phyloP scores from a whole-genome alignment of 2,888 invertebrate genomes.

The Leucophora obtusa region DNA sequence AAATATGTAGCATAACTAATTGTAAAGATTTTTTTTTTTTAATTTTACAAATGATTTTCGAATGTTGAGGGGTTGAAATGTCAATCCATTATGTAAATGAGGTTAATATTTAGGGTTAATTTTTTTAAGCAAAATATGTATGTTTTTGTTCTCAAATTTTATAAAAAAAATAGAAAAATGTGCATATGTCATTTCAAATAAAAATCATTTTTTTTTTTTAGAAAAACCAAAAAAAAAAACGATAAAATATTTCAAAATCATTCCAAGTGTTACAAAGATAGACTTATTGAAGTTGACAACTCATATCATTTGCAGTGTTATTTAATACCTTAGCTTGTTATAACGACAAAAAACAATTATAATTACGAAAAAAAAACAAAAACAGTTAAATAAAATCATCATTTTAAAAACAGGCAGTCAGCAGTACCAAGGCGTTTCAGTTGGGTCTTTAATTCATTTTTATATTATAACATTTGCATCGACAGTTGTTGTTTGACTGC shows the following conservation, averaged over 20 bases:
- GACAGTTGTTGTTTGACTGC: constrained; percentile 59
- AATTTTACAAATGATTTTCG: constrained; percentile 43
- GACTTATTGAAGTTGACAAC: constrained; percentile 47
- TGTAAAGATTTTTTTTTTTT: constrained; percentile 32
- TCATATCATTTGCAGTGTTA: constrained; percentile 34
- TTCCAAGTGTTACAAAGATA: constrained; percentile 34
- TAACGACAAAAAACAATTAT: background rate
- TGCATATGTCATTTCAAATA: constrained; percentile 62
- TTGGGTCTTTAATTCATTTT: background rate
- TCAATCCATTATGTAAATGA: constrained; percentile 60
- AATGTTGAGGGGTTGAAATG: constrained; percentile 52
- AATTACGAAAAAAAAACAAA: constrained; percentile 20
- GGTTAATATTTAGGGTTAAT: constrained; percentile 33
- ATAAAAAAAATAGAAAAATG: constrained; percentile 22
- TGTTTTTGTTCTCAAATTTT: constrained; percentile 10
- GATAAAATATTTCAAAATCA: constrained; percentile 35
- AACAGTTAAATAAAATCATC: constrained; percentile 51
- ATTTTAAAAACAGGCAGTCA: constrained; percentile 21
- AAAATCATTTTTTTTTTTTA: constrained; percentile 50
- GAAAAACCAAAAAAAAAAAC: constrained; percentile 24
- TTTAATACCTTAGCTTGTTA: constrained; percentile 33
- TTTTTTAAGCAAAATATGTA: background rate
- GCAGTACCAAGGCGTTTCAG: constrained; percentile 23
- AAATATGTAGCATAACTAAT: constrained; percentile 47
- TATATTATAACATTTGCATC: constrained; percentile 15